phyloP scores from a whole-genome alignment of 2,888 invertebrate genomes.

The Arctia plantaginis region DNA sequence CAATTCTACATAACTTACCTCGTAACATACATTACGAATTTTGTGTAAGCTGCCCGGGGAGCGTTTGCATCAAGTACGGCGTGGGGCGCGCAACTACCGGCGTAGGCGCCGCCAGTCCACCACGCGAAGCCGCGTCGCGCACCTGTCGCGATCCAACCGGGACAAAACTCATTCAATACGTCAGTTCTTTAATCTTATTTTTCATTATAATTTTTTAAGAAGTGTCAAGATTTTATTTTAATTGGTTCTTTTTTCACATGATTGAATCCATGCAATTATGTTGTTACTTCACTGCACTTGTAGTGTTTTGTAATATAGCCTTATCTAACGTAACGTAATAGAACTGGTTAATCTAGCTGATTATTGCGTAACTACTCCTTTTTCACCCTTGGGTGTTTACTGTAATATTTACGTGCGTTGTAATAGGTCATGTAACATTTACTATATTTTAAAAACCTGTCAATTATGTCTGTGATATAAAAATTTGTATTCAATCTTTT shows the following conservation, averaged over 20 bases:
- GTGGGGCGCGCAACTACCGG: slow-evolving; percentile 57
- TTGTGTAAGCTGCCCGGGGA: slow-evolving; percentile 64
- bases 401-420: slow-evolving; percentile 47
- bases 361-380: slow-evolving; percentile 50
- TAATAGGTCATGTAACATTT: slow-evolving; percentile 45
- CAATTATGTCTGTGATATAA: background rate
- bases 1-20: slow-evolving; percentile 74
- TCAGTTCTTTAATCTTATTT: slow-evolving; percentile 51
- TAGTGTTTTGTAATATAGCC: slow-evolving; percentile 66
- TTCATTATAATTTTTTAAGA: slow-evolving; percentile 27
- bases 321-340: slow-evolving; percentile 75
- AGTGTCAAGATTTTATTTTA: slow-evolving; percentile 5
- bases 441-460: slow-evolving; percentile 7
- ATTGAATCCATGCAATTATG: slow-evolving; percentile 43
- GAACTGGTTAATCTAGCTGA: slow-evolving; percentile 51
- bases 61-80: slow-evolving; percentile 38
- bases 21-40: slow-evolving; percentile 75
- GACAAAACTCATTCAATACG: slow-evolving; percentile 47
- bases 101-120: slow-evolving; percentile 73
- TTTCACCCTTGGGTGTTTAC: slow-evolving; percentile 46
- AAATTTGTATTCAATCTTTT: background rate
- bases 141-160: slow-evolving; percentile 67
- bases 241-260: slow-evolving; percentile 37
- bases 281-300: slow-evolving; percentile 45
- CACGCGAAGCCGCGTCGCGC: slow-evolving; percentile 80